Evolutionary conservation across 2,113 vertebrate species (phyloP).

Genomic region (Nestor notabilis): DNA sequence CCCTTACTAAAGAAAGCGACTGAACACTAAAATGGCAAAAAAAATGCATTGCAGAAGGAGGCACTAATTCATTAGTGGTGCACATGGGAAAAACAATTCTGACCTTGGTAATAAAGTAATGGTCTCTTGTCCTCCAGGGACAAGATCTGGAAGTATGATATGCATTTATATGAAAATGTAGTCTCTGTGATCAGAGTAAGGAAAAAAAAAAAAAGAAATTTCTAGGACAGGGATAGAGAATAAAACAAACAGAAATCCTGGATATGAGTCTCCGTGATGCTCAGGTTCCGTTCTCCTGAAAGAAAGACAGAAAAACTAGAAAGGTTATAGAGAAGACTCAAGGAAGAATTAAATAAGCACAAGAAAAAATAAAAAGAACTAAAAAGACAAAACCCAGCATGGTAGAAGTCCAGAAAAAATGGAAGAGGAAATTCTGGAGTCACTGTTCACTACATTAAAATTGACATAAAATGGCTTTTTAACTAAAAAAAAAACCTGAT

Average conservation of each 20-base stretch:
- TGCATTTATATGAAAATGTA: background rate
- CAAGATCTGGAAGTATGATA: background rate
- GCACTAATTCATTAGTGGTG: constrained; percentile 8
- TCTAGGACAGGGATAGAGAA: background rate
- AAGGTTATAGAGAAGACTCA: background rate
- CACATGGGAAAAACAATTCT: background rate
- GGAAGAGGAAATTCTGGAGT: background rate
- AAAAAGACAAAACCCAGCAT: fast-evolving
- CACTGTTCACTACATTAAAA: background rate
- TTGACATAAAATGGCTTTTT: background rate
- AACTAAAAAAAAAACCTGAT: background rate
- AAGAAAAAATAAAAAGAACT: background rate
- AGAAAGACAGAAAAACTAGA: background rate
- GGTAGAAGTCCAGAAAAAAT: background rate
- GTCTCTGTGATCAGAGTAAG: background rate
- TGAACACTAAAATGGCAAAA: constrained; percentile 31
- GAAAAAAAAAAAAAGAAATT: background rate
- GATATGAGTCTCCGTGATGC: background rate
- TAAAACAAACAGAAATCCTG: background rate
- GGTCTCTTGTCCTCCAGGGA: background rate
- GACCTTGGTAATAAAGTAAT: constrained; percentile 8
- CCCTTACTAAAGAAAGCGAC: background rate
- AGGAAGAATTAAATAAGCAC: background rate
- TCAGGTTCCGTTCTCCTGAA: background rate
- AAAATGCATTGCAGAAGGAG: constrained; percentile 22